These are phyloP conservation scores for Parthenolecanium corni DNA, from an alignment of 2,888 invertebrate genomes.

Conservation along the genomic window DNA sequence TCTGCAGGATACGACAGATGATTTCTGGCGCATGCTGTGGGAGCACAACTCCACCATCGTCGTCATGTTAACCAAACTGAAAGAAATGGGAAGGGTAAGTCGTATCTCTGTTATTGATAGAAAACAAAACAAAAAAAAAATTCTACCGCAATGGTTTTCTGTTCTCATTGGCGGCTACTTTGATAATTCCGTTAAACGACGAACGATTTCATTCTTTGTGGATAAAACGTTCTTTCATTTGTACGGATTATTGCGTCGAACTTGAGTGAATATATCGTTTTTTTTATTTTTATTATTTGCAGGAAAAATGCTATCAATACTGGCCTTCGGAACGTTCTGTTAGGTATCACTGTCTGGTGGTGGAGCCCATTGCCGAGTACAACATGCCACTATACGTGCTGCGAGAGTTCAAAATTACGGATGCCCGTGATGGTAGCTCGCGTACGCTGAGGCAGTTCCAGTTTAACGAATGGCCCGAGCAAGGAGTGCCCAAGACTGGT, in stretches of 20 bases:
- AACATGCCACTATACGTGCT: constrained; percentile 99
- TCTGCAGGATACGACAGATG: constrained; percentile 87
- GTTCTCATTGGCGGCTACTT: too few species aligned
- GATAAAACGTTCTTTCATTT: too few species aligned
- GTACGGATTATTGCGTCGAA: too few species aligned
- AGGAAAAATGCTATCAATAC: constrained; percentile 99
- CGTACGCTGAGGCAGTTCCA: constrained; percentile 93
- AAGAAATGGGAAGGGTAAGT: constrained; percentile 92
- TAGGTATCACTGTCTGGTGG: constrained; percentile 94
- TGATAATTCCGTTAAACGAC: too few species aligned
- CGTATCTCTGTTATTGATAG: too few species aligned
- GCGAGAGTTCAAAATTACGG: constrained; percentile 97
- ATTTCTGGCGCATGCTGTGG: constrained; percentile 99
- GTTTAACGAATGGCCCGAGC: constrained; percentile 93
- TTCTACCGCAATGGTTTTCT: too few species aligned
- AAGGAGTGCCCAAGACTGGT: constrained; percentile 92
- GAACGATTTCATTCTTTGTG: too few species aligned
- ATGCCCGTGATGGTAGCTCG: constrained; percentile 92
- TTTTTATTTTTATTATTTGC: constrained; percentile 36
- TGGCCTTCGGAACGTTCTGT: constrained; percentile 98
- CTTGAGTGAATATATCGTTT: too few species aligned
- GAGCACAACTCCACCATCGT: constrained; percentile 98
- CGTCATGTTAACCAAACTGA: constrained; percentile 94
- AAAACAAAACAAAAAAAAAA: background rate
- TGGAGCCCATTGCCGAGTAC: constrained; percentile 98